Evolutionary conservation across 1,140 invertebrate genomes (phyloP).

Genomic region (Gonatopus flavifemur): DNA sequence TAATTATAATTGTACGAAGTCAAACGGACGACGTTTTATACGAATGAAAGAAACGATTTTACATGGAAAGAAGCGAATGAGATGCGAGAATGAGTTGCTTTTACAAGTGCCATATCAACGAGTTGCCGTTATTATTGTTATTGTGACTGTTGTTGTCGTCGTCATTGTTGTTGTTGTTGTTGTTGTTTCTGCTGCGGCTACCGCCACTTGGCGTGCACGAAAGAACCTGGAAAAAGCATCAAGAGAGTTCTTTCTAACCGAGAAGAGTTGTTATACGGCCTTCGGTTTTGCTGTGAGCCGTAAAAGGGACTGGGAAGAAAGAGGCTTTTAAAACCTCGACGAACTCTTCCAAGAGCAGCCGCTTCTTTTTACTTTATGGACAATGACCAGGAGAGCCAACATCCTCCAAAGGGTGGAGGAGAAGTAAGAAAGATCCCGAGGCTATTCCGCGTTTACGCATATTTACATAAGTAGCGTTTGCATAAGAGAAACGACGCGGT

Average conservation of each 20-base stretch:
- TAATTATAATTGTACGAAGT: constrained; percentile 46
- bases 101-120: no score
- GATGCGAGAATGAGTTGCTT: no score
- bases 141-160: no score
- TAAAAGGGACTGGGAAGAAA: constrained; percentile 23
- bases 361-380: no score
- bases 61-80: constrained; percentile 38
- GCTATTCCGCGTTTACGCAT: constrained; percentile 8
- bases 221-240: not conserved
- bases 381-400: not conserved
- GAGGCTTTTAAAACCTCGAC: not conserved
- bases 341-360: not conserved
- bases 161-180: no score
- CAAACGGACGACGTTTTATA: constrained; percentile 32
- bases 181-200: constrained; percentile 8
- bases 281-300: constrained; percentile 38
- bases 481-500: no score
- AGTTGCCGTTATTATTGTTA: no score
- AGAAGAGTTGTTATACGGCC: constrained; percentile 32
- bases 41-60: constrained; percentile 11
- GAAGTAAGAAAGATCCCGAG: constrained; percentile 2
- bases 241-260: no score
- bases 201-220: not conserved
- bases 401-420: constrained; percentile 10
- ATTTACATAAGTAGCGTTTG: constrained; percentile 30